Evolutionary conservation across 1,140 invertebrate species (phyloP), one percentile per base, ranked within the genome.

Genomic region (Andrena cerasifolii): DNA sequence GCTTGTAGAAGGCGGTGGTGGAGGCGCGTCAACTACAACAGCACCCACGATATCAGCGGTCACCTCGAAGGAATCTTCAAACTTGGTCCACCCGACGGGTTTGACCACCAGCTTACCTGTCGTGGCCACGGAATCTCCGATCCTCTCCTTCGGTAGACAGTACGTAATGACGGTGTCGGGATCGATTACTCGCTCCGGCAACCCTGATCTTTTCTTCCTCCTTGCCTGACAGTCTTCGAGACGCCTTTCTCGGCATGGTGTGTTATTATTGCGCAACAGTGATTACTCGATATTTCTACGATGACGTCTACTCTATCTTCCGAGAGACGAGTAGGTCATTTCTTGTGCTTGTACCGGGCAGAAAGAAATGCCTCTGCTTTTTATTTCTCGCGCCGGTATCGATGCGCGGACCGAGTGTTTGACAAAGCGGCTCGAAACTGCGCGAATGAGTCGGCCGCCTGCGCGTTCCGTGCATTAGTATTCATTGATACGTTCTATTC

Each of bases 121-220:
- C 54, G 51, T 56, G 45, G 24, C 47, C 63, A 82, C 74, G 14
- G 31, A 79, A 66, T 58, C 74, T 40, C 65, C 86, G 59, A 70
- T 73, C 68, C 7, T 56, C n/a, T 62, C 78, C 62, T 74, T 74
- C 36, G 56, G 14, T 28, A 63, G 45, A 71, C 83, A 85, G 83
- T 85, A 85, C 56, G 83, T 85, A 85, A 85, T 84, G n/a, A 49
- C 56, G 63, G 31, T 56, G 62, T 70, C 66, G 40, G 40, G 18
- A 54, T 73, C 59, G 54, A 68, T 80, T 84, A 71, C 33, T 28
- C 28, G 49, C 36, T 43, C 10, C 24, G 33, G 18, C 51, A 36
- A 36, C 58, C 28, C 47, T 18, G 33, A 47, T 24, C 26, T 59
- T 65, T 72, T 33, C 51, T 67, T 16, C 10, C 7, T 8, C 49